Percentiles rank a stretch among this genome's conserved stretches.
These are phyloP conservation scores for Drosophila ironensis DNA, from an alignment of 1,140 invertebrate species.

Conservation along the genomic window DNA sequence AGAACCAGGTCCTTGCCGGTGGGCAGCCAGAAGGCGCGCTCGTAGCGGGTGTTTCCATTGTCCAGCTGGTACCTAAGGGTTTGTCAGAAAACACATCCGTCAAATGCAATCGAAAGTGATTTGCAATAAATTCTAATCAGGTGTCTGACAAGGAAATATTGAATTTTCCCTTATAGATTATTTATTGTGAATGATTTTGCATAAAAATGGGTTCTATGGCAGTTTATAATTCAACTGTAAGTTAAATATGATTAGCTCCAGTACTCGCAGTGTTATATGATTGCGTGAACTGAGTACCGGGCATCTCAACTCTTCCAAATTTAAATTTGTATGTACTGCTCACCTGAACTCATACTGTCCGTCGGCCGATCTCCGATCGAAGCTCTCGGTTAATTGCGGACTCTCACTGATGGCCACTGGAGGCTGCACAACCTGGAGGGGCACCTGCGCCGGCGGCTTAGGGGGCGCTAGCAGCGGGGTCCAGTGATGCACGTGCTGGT, in stretches of 20 bases:
- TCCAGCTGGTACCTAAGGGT: conserved; percentile 58
- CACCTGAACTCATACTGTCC: conserved; percentile 72
- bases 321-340: background rate
- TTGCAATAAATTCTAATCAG: too few species aligned
- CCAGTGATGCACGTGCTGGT: conserved; percentile 55
- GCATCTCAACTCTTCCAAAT: too few species aligned
- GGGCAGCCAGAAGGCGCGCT: conserved; percentile 70
- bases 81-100: too few species aligned
- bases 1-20: conserved; percentile 51
- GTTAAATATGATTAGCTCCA: too few species aligned
- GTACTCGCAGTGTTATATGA: too few species aligned
- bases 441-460: background rate
- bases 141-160: too few species aligned
- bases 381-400: conserved; percentile 46
- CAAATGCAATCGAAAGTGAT: too few species aligned
- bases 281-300: too few species aligned
- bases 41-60: conserved; percentile 74
- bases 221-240: too few species aligned
- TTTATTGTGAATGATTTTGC: too few species aligned
- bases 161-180: too few species aligned
- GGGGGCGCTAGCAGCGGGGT: conserved; percentile 42
- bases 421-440: background rate
- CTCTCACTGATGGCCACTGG: background rate
- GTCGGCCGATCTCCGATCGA: conserved; percentile 45
- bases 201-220: too few species aligned